Base-by-base conservation (phyloP, 2,888 invertebrate genomes). In the Ptychoptera contaminata region DNA sequence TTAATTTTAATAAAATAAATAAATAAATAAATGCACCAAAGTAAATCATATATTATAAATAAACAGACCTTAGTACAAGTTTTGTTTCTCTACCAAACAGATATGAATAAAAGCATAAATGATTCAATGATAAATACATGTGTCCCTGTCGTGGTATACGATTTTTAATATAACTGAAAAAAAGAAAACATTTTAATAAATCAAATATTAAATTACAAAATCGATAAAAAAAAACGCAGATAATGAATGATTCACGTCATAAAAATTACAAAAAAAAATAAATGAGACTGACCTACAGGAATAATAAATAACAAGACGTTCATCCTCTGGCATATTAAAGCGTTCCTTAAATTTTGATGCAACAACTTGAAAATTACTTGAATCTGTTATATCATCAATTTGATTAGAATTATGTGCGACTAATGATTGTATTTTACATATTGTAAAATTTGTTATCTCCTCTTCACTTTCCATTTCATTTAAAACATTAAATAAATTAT, bases 41-140 rank as follows among this genome's bases (percentile, higher is more conserved):
- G n/a, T n/a, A 34, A 14, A 7, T 16, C 34, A 42, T 10, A 30
- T 16, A 23, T 36, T 16, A 14, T 2, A n/a, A 16, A 23, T 35
- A 35, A 58, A 93, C 92, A 2, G 84, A 94, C 54, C 90, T 74
- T 46, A 96, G 76, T 52, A 85, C 80, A 40, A 93, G 72, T 56
- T 84, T 85, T 5, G 87, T 88, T 62, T 94, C 91, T 47, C 76
- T 80, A 8, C 94, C 92, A 65, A 97, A 74, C 58, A 97, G 81
- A 59, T 87, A 92, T 1, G 96, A 88, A 64, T 96, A 86, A 67
- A 97, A 98, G 61, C 93, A 93, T 62, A 96, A 74, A 63, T 92
- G 90, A 62, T 93, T 91, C 32, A 97, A 82, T 15, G 94, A 93
- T n/a, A 97, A 73, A 61, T 96, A 98, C 61, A 97, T 72, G 82